Evolutionary conservation across 2,113 vertebrate genomes (phyloP).

Genomic region (Hippocampus zosterae): DNA sequence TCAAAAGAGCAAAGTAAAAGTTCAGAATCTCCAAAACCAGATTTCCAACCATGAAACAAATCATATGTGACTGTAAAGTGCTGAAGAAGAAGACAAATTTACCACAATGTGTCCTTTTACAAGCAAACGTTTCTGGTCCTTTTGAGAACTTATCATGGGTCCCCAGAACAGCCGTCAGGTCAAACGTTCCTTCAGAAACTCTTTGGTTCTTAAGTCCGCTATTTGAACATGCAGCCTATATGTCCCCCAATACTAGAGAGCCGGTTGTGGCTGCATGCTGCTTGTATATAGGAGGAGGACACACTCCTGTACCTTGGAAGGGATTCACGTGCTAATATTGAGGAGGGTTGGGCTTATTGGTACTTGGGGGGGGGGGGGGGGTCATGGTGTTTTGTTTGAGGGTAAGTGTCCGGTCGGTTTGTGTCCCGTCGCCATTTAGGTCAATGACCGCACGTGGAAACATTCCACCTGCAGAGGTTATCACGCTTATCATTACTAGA

Average conservation of each 20-base stretch:
- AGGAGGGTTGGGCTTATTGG: constrained; percentile 21
- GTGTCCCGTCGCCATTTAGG: constrained; percentile 27
- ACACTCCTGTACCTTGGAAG: constrained; percentile 3
- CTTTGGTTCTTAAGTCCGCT: not conserved
- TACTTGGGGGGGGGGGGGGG: constrained; percentile 27
- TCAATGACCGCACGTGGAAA: constrained; percentile 43
- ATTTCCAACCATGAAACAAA: not conserved
- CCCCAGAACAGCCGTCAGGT: not conserved
- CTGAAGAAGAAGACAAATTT: not conserved
- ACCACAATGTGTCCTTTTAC: constrained; percentile 7
- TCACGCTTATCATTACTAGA: not conserved
- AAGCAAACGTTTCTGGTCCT: constrained; percentile 8
- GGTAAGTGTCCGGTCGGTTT: constrained; percentile 66
- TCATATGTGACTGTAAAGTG: not conserved
- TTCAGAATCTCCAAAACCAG: not conserved
- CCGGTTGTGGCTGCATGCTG: constrained; percentile 7
- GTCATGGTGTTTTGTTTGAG: constrained; percentile 46
- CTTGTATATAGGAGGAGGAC: not conserved
- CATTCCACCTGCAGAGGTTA: constrained; percentile 3
- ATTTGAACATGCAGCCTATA: not conserved
- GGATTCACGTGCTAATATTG: constrained; percentile 28
- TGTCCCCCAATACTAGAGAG: not conserved
- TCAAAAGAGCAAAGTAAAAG: constrained; percentile 6
- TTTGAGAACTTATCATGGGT: constrained; percentile 1
- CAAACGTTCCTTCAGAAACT: not conserved